Base-by-base conservation (phyloP, 2,797 vertebrate genomes). In the Yasuhikotakia modesta region DNA sequence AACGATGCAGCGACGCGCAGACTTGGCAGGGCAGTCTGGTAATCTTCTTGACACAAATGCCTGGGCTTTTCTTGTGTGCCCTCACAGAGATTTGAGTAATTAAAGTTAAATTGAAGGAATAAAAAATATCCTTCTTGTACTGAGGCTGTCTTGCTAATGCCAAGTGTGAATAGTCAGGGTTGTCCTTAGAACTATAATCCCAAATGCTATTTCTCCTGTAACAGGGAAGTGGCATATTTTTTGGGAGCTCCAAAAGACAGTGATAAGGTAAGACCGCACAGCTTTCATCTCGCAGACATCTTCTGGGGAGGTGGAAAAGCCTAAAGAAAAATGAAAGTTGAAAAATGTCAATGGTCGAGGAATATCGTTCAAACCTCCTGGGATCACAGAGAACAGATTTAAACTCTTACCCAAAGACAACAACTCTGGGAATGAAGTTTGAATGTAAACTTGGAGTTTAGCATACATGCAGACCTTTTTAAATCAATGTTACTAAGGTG, bases 1-100 rank as follows among this genome's bases (percentile, higher is more conserved):
- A 90, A 92, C 88, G 89, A 90, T 89, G 92, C 93, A 93, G 93
- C 85, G 90, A 92, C 88, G 90, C 89, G 87, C 90, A 88, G 93
- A 94, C 92, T 95, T 94, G 95, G 93, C 93, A 93, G 92, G 92
- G 92, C 89, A 93, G 92, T 91, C 91, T 90, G 90, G 92, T 95
- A 94, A 94, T 94, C 93, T 94, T 90, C 90, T 90, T 95, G 94
- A 93, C 92, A 94, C 94, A 94, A 94, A 95, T 91, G 92, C 92
- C 90, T 89, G 86, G 89, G 90, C 89, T 92, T 94, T 95, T 94
- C 93, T 92, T 94, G 91, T 91, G 89, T 90, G 90, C 93, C 93
- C 91, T 92, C 92, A 91, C 91, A 90, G 93, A 94, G 92, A 94
- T 93, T 92, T 94, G 91, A 92, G 92, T 93, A 95, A 95, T 95